A percentile compares a stretch with the other conserved stretches of the same genome.
phyloP scores from a whole-genome alignment of 2,113 vertebrate genomes.

The Gavia stellata region DNA sequence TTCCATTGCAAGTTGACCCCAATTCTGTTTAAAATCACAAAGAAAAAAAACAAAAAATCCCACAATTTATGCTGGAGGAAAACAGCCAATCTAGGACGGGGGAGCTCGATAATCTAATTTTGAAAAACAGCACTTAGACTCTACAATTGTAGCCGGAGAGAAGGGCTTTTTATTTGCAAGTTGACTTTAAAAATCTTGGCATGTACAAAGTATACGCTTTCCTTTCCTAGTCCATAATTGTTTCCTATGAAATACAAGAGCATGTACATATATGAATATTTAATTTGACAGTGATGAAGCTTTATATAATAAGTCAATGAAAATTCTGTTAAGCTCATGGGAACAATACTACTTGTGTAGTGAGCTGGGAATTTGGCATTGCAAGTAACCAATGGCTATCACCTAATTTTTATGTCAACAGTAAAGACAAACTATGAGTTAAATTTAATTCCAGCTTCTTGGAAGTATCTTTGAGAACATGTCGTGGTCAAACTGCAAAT shows the following conservation, averaged over 20 bases:
- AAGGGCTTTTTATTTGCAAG: not conserved
- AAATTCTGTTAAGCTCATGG: not conserved
- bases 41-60: not conserved
- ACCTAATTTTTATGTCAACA: not conserved
- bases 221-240: not conserved
- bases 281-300: slow-evolving; percentile 19
- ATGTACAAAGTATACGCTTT: not conserved
- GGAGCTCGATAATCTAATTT: not conserved
- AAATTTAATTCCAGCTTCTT: not conserved
- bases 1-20: not conserved
- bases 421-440: not conserved
- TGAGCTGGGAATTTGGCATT: not conserved
- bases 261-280: not conserved
- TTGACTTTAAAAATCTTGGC: not conserved
- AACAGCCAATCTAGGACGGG: not conserved
- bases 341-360: not conserved
- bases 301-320: not conserved
- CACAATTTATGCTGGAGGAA: not conserved
- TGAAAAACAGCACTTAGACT: not conserved
- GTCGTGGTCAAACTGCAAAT: not conserved
- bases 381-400: not conserved
- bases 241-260: not conserved
- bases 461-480: not conserved
- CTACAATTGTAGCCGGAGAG: not conserved
- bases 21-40: not conserved